Conservation (phyloP, 2,888 invertebrate species). For the Callosobruchus maculatus region DNA sequence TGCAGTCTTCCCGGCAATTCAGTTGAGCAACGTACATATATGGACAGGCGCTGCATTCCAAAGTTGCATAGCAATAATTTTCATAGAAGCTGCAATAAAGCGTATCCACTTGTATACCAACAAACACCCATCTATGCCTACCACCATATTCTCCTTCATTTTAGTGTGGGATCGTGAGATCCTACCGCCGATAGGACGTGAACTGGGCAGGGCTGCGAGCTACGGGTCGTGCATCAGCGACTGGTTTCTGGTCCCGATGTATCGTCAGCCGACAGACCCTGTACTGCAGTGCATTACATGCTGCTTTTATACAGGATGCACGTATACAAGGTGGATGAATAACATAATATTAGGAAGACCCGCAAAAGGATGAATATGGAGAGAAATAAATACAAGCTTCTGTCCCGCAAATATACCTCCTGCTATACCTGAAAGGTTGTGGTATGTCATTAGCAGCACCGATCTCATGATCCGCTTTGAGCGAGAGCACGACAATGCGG, state of each 20-base stretch:
- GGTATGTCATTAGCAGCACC: no score
- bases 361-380: no score
- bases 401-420: no score
- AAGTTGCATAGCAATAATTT: neutral
- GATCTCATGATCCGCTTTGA: no score
- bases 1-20: no score
- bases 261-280: neutral
- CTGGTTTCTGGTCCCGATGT: neutral
- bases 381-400: no score
- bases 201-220: neutral
- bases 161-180: neutral
- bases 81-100: neutral
- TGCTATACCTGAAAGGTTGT: no score
- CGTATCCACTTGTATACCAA: neutral
- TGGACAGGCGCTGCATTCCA: neutral
- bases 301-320: neutral
- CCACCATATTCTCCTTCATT: neutral
- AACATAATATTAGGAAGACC: no score
- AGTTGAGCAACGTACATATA: neutral
- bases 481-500: no score
- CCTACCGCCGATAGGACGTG: neutral
- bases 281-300: neutral
- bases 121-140: neutral
- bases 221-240: neutral
- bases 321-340: no score